A percentile compares a stretch with the other conserved stretches of the same genome.
These are phyloP conservation scores for Spinus pinus DNA, from an alignment of 2,797 vertebrate genomes.

Conservation along the genomic window DNA sequence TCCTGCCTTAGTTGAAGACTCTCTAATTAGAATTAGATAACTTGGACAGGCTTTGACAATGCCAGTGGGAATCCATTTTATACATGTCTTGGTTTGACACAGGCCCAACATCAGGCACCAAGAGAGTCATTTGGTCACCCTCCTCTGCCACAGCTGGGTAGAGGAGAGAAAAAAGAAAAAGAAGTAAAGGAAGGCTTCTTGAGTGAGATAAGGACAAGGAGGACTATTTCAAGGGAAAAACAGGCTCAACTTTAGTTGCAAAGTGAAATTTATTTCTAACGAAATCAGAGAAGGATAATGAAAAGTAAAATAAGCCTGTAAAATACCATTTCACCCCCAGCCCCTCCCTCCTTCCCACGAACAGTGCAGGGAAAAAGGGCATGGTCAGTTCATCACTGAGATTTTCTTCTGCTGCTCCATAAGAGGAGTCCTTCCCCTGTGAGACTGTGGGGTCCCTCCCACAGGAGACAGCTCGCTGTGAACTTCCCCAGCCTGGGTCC, in stretches of 20 bases:
- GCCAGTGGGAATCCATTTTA: background rate
- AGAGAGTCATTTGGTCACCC: fast-evolving
- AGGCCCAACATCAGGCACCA: background rate
- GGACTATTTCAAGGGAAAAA: background rate
- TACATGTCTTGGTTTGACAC: background rate
- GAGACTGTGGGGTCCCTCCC: background rate
- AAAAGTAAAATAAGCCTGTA: background rate
- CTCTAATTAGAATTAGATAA: background rate
- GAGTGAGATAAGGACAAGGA: background rate
- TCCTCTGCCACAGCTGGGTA: background rate
- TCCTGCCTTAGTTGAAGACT: background rate
- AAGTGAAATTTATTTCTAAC: background rate
- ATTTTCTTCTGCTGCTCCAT: background rate
- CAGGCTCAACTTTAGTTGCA: background rate
- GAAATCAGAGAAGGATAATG: background rate
- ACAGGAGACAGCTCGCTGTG: fast-evolving
- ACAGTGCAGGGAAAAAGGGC: background rate
- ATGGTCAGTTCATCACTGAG: background rate
- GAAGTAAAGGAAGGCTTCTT: background rate
- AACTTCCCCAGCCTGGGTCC: fast-evolving
- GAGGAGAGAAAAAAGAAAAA: background rate
- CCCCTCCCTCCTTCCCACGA: background rate
- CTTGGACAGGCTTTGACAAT: background rate
- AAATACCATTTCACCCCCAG: background rate
- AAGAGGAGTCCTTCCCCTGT: background rate